phyloP scores from a whole-genome alignment of 2,888 invertebrate genomes.

The Drosophila acutilabella region DNA sequence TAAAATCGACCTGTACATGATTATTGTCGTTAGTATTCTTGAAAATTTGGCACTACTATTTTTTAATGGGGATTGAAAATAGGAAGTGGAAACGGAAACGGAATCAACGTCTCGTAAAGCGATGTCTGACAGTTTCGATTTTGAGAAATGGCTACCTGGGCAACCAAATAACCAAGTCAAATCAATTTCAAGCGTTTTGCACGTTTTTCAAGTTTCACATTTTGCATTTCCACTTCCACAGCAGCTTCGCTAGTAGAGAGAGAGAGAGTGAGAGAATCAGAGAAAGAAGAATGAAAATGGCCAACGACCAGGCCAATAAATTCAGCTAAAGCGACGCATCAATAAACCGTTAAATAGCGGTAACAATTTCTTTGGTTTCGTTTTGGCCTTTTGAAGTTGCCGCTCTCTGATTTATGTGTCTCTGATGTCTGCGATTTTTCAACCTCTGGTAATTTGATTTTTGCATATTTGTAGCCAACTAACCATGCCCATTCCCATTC shows the following conservation, averaged over 20 bases:
- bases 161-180: slow-evolving; percentile 50
- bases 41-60: background rate
- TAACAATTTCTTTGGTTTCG: slow-evolving; percentile 71
- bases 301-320: slow-evolving; percentile 74
- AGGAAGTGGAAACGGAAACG: background rate
- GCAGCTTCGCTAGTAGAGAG: background rate
- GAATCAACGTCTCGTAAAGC: slow-evolving; percentile 31
- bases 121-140: slow-evolving; percentile 24
- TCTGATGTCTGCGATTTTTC: slow-evolving; percentile 80
- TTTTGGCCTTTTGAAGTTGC: slow-evolving; percentile 55
- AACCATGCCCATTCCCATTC: slow-evolving; percentile 2
- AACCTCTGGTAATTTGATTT: slow-evolving; percentile 75
- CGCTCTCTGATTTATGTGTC: slow-evolving; percentile 71
- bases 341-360: slow-evolving; percentile 81
- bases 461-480: slow-evolving; percentile 53
- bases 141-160: slow-evolving; percentile 51
- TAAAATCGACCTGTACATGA: background rate
- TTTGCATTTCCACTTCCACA: slow-evolving; percentile 43
- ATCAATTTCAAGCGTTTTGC: slow-evolving; percentile 57
- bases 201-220: slow-evolving; percentile 56
- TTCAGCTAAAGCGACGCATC: slow-evolving; percentile 75
- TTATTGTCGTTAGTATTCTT: slow-evolving; percentile 32
- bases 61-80: background rate
- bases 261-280: background rate
- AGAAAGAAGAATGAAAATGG: slow-evolving; percentile 25